Percentiles rank a stretch among this genome's conserved stretches.
Evolutionary conservation across 2,888 invertebrate species (phyloP).

Genomic region (Anarsia innoxiella): DNA sequence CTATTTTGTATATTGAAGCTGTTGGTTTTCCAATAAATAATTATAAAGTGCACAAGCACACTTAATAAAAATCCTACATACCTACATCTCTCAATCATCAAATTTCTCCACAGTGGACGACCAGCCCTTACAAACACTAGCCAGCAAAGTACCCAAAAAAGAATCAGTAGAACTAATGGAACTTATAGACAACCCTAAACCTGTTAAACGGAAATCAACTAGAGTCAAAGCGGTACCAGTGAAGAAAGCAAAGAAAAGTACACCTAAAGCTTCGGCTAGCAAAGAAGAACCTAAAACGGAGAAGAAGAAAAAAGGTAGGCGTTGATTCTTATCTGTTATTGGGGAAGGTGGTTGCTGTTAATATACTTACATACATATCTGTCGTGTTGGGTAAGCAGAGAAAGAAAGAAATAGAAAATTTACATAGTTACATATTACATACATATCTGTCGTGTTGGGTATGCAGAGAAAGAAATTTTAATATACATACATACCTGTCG

Average conservation of each 20-base stretch:
- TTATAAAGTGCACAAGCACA: too few species aligned
- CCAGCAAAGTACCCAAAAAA: constrained; percentile 57
- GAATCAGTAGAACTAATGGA: constrained; percentile 50
- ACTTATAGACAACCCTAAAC: constrained; percentile 43
- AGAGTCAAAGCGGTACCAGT: constrained; percentile 41
- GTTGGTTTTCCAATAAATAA: too few species aligned
- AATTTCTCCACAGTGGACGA: constrained; percentile 57
- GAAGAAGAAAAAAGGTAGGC: constrained; percentile 70
- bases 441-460: too few species aligned
- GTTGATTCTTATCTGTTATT: constrained; percentile 18
- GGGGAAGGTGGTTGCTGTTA: constrained; percentile 29
- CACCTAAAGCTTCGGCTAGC: constrained; percentile 40
- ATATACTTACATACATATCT: too few species aligned
- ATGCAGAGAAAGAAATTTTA: too few species aligned
- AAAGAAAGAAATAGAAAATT: too few species aligned
- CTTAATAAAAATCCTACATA: too few species aligned
- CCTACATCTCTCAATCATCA: too few species aligned
- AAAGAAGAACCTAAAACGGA: constrained; percentile 35
- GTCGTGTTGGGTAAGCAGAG: too few species aligned
- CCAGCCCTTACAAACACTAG: constrained; percentile 54
- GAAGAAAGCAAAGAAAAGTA: constrained; percentile 48
- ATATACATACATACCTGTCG: too few species aligned
- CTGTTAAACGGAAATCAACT: constrained; percentile 47
- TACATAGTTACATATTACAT: too few species aligned
- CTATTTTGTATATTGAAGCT: too few species aligned